These are phyloP conservation scores for Plebejus anna DNA, from an alignment of 2,888 invertebrate genomes.

Conservation along the genomic window DNA sequence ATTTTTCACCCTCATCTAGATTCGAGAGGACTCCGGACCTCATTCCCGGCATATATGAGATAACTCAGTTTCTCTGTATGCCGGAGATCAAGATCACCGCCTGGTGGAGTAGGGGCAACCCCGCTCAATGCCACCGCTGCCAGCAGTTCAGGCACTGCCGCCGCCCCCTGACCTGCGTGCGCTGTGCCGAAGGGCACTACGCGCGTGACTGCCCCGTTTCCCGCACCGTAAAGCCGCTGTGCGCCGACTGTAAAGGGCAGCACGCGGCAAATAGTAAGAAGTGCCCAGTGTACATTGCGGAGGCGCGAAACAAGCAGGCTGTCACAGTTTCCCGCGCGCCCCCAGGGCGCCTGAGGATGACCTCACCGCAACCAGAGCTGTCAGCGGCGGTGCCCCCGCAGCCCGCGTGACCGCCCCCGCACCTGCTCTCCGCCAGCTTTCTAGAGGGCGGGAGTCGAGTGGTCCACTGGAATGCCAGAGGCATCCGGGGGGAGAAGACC, in stretches of 20 bases:
- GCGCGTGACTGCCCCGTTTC: not conserved
- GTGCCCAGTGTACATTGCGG: no score
- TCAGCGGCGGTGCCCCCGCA: not conserved
- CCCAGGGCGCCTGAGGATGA: not conserved
- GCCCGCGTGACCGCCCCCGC: no score
- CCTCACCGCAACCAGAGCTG: not conserved
- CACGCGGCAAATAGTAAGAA: no score
- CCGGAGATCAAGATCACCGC: constrained; percentile 32
- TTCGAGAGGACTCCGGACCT: not conserved
- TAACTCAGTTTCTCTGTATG: constrained; percentile 26
- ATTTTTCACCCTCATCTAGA: not conserved
- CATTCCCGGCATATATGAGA: not conserved
- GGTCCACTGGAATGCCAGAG: not conserved
- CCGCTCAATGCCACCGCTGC: constrained; percentile 33
- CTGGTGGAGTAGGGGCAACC: constrained; percentile 30
- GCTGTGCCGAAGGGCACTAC: not conserved
- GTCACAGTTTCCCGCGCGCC: not conserved
- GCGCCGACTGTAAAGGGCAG: no score
- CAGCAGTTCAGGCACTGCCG: constrained; percentile 35
- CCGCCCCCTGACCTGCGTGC: constrained; percentile 25
- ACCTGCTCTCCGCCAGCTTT: not conserved
- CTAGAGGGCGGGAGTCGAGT: not conserved
- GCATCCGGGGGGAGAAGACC: not conserved
- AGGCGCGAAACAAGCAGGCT: no score
- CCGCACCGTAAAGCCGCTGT: no score